Base-by-base conservation (phyloP, 2,113 vertebrate genomes). In the Beaufortia kweichowensis region DNA sequence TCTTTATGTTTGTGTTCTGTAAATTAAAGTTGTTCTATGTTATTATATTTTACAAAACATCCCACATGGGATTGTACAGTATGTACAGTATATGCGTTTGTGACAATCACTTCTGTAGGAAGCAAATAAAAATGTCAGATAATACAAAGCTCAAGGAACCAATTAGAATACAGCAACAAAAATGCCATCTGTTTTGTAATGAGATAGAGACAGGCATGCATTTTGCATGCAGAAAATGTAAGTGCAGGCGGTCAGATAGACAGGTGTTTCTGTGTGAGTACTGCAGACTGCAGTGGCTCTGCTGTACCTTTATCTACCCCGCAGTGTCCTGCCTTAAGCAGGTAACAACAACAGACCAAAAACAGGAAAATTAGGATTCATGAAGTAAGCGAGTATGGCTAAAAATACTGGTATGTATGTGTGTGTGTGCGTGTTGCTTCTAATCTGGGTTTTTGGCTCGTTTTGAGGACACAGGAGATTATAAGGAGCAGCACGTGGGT, bases 371-470 rank as follows among this genome's bases (percentile, higher is more conserved):
- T 26, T 75, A 63, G 29, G 50, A 53, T 70, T 46, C 35, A 21
- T 28, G 3, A 48, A 72, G 14, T 12, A 8, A 35, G 24, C 17
- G 15, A 6, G 23, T 19, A 6, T 72, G 55, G 50, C 19, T 75
- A 2, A 41, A 28, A 39, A 35, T 56, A n/a, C 31, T 17, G 53
- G 33, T 59, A 28, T 66, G 33, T 66, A 31, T 76, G 29, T 35
- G 6, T 33, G n/a, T 39, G 19, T 9, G 17, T 39, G 21, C 21
- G 26, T 59, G 53, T 77, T 73, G 31, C 1, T 46, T 74, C 71
- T 61, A 74, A 48, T 61, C 57, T 62, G 57, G 39, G 71, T 74
- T 74, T 61, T 48, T 61, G 39, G 57, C 71, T 29, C 39, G 0
- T 10, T 57, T 65, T 56, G 33, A 63, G 68, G 68, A 62, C 39